Conservation (phyloP, 2,797 vertebrate genomes). For the Cryptoblepharus egeriae region DNA sequence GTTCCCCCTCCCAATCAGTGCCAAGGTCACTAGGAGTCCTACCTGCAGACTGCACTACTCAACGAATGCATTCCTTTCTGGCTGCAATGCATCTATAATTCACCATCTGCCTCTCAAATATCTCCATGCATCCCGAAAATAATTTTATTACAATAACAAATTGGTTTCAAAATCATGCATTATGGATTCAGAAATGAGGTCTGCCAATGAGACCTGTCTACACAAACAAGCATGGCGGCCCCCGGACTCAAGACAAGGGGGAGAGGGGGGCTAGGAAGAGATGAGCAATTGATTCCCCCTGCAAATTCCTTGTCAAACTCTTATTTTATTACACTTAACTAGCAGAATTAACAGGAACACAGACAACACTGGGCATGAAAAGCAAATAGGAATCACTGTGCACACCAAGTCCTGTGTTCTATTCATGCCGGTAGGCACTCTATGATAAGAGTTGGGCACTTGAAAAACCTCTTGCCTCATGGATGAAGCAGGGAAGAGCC, state of each 20-base stretch:
- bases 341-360: constrained; percentile 67
- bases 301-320: constrained; percentile 54
- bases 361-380: constrained; percentile 54
- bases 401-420: not conserved
- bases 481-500: not conserved
- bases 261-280: constrained; percentile 42
- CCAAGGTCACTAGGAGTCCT: constrained; percentile 84
- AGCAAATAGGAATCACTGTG: constrained; percentile 46
- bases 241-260: constrained; percentile 30
- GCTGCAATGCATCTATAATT: constrained; percentile 85
- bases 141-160: constrained; percentile 88
- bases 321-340: constrained; percentile 65
- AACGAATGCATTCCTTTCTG: constrained; percentile 74
- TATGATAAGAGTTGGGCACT: no score
- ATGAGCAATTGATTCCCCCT: constrained; percentile 61
- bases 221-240: constrained; percentile 68
- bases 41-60: constrained; percentile 75
- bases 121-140: constrained; percentile 82
- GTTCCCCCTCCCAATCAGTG: constrained; percentile 71
- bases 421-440: not conserved
- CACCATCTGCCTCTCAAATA: constrained; percentile 80
- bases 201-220: constrained; percentile 76
- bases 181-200: constrained; percentile 85
- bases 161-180: constrained; percentile 85
- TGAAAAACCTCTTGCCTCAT: not conserved